Base-by-base conservation (phyloP, 2,888 invertebrate genomes). In the Cephus sareptanus region DNA sequence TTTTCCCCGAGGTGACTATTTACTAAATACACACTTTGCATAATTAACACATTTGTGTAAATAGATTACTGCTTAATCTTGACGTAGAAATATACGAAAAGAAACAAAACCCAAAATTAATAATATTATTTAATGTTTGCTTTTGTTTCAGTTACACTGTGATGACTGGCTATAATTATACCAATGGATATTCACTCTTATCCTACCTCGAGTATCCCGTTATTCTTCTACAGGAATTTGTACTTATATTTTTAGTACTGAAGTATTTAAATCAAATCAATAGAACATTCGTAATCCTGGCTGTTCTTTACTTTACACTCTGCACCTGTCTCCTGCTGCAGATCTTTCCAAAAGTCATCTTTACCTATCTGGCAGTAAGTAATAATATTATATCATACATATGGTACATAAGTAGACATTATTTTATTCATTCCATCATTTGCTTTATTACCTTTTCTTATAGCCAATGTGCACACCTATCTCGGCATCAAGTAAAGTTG, bases 151-250 rank as follows among this genome's bases (percentile, higher is more conserved):
- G 97, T 86, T 97, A 96, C 86, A 94, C 96, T 3, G 94, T 96
- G 82, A 96, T 95, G 93, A 94, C 96, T 77, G 94, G 96, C 35
- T 97, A 97, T 91, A 97, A 97, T 90, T 96, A 93, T 85, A 94
- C 94, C 40, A 96, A 95, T 89, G 93, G 93, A 15, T 97, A 97
- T 89, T 94, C 95, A 15, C 84, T 96, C 13, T 92, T 96, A 83
- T 96, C 96, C 0, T 97, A 97, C 87, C 91, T 97, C 93, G 97
- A 97, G 88, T 97, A 97, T 90, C 96, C 97, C 0, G 94, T 97
- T 73, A 94, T 97, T 83, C 91, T 97, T 79, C 76, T 94, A 2
- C 97, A 97, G 92, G 95, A 97, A 86, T 94, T 95, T 82, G 92
- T 96, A 12, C 92, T 97, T 81, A 94, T 97, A 83, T 95, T 93